Evolutionary conservation across 1,140 invertebrate species (phyloP), one percentile per base, ranked within the genome.

Genomic region (Trissolcus basalis): DNA sequence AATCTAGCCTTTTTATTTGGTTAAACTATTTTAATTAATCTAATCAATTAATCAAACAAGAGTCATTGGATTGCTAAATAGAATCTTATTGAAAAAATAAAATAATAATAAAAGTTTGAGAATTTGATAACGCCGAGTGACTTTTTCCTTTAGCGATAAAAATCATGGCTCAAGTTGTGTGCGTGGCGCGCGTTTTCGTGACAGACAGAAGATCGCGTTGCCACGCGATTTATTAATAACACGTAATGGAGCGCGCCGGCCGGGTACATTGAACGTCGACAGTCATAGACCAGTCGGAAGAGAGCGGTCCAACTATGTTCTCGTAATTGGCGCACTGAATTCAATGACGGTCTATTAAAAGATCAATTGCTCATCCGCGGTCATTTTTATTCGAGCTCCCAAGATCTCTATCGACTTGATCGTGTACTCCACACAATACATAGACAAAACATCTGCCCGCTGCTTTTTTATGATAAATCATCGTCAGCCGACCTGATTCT

Each of bases 221-320:
- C 69, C 69, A 73, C 75, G 75, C 75, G 69, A 69, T 77, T 77
- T 77, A 77, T 77, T 77, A 77, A 72, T 77, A 77, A 72, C 75
- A 50, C 58, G 75, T 77, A 72, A 77, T 72, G 64, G 64, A 72
- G 69, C 53, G 36, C 48, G 64, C 48, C 47, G 44, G 53, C 13
- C 63, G 74, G 54, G 75, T 69, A 73, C 75, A 73, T 69, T 73
- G 69, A 73, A 73, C 69, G 69, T 67, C 54, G 67, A 67, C 61
- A 68, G 67, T 71, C 65, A 56, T 71, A 76, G 73, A 76, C 73
- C 65, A 67, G 74, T 71, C 74, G 60, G 73, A 76, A 77, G 61
- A 70, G 60, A 59, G 6, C 32, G 48, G 53, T 69, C 65, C 49
- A 60, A 65, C 73, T 63, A 49, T 61, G 54, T 60, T 58, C 44